Percentiles rank a stretch among this genome's conserved stretches.
These are phyloP conservation scores for Taphrorychus bicolor DNA, from an alignment of 2,888 invertebrate species.

Conservation along the genomic window DNA sequence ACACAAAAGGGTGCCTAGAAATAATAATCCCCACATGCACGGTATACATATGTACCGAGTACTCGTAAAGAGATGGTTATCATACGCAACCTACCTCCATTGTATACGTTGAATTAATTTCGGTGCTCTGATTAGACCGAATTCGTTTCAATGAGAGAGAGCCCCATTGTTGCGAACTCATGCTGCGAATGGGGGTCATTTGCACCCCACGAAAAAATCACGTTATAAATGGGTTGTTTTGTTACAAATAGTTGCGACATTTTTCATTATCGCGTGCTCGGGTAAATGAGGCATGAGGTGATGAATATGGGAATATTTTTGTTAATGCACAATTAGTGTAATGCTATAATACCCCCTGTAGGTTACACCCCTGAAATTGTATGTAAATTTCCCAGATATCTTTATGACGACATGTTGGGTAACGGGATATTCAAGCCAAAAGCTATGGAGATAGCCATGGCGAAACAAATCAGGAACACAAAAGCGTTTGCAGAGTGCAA, in stretches of 20 bases:
- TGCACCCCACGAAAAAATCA: conserved; percentile 26
- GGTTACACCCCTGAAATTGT: too few relatives aligned
- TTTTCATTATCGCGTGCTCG: conserved; percentile 18
- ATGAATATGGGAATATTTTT: conserved; percentile 11
- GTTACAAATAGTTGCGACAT: conserved; percentile 27
- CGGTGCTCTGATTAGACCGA: conserved; percentile 32
- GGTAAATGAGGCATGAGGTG: conserved; percentile 2
- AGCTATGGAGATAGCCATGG: not conserved
- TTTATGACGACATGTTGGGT: too few relatives aligned
- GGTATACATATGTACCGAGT: conserved; percentile 16
- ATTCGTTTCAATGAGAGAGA: conserved; percentile 33
- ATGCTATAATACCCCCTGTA: too few relatives aligned
- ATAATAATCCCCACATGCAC: conserved; percentile 9
- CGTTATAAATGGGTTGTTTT: conserved; percentile 27
- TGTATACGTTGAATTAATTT: conserved; percentile 39
- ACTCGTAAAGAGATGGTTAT: conserved; percentile 35
- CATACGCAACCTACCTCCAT: conserved; percentile 34
- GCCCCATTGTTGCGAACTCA: conserved; percentile 22
- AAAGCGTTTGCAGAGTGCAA: conserved; percentile 8
- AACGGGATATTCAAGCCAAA: too few relatives aligned
- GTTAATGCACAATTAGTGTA: too few relatives aligned
- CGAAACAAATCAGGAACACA: conserved; percentile 2
- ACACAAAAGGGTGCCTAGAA: conserved; percentile 1
- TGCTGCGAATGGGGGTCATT: conserved; percentile 16
- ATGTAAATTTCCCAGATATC: too few relatives aligned